A percentile compares a stretch with the other conserved stretches of the same genome.
Evolutionary conservation across 1,140 invertebrate species (phyloP).

Genomic region (Drosophila pachea): DNA sequence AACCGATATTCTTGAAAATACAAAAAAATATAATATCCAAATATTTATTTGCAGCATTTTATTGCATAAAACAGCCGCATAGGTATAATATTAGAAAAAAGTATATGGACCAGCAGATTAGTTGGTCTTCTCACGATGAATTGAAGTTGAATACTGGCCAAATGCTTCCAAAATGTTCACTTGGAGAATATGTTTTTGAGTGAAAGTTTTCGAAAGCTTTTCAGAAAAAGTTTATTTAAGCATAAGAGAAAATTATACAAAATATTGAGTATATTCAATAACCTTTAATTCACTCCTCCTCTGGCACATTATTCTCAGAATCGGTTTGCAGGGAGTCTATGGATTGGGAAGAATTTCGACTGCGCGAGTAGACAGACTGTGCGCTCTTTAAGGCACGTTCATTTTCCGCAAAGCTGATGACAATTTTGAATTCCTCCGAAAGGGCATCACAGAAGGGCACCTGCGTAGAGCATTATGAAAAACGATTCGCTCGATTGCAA

Average conservation of each 20-base stretch:
- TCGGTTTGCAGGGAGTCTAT: constrained; percentile 72
- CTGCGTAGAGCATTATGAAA: constrained; percentile 71
- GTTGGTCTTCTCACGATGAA: constrained; percentile 33
- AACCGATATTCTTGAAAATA: constrained; percentile 8
- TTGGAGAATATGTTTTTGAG: constrained; percentile 53
- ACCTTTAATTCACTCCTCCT: constrained; percentile 34
- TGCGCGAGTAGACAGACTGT: constrained; percentile 70
- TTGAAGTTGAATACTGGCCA: constrained; percentile 46
- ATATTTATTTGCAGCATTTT: constrained; percentile 40
- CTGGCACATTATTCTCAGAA: constrained; percentile 53
- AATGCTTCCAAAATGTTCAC: constrained; percentile 44
- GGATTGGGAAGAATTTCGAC: constrained; percentile 70
- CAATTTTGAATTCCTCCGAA: constrained; percentile 86
- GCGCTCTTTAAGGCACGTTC: constrained; percentile 66
- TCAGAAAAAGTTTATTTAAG: constrained; percentile 27
- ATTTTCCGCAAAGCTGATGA: constrained; percentile 76
- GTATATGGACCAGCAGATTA: constrained; percentile 1
- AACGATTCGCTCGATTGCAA: neutral
- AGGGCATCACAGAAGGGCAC: constrained; percentile 84
- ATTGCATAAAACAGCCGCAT: constrained; percentile 28
- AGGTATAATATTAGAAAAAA: constrained; percentile 15
- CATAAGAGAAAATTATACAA: neutral
- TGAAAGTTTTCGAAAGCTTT: constrained; percentile 58
- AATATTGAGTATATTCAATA: constrained; percentile 1
- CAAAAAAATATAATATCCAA: constrained; percentile 14